These are phyloP conservation scores for Rhizomys pruinosus DNA, from an alignment of 2,113 vertebrate species.

Conservation along the genomic window DNA sequence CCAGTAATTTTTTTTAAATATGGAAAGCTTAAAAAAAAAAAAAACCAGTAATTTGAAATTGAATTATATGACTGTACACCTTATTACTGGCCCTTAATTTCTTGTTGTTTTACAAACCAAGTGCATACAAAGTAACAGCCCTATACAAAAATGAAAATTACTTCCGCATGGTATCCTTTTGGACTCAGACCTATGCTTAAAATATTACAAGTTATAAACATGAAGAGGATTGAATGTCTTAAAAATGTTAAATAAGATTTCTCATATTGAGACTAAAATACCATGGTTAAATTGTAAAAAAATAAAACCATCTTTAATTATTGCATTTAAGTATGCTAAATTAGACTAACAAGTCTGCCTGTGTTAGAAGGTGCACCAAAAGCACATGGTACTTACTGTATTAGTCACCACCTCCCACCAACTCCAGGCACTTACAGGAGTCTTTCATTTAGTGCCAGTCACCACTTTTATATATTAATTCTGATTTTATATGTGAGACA, in stretches of 20 bases:
- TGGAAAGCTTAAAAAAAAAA: no score
- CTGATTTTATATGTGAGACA: background rate
- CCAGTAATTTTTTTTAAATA: no score
- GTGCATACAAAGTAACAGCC: constrained; percentile 57
- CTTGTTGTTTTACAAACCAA: constrained; percentile 61
- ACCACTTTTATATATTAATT: constrained; percentile 16
- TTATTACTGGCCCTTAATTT: constrained; percentile 49
- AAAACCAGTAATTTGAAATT: constrained; percentile 57
- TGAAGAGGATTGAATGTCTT: constrained; percentile 7
- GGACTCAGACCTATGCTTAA: constrained; percentile 43
- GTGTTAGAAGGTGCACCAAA: background rate
- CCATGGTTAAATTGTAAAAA: background rate
- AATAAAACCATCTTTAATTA: background rate
- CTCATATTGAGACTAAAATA: constrained; percentile 10
- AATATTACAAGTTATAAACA: constrained; percentile 66
- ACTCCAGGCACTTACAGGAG: background rate
- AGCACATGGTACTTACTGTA: accelerated
- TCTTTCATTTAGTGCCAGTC: background rate
- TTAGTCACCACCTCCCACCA: background rate
- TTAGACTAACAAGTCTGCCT: background rate
- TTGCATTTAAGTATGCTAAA: background rate
- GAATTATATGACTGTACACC: constrained; percentile 56
- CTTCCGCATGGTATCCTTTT: constrained; percentile 44
- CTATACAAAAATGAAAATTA: constrained; percentile 58
- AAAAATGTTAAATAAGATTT: constrained; percentile 24